A percentile compares a stretch with the other conserved stretches of the same genome.
phyloP scores from a whole-genome alignment of 2,888 invertebrate species.

The Pyrocoelia pectoralis region DNA sequence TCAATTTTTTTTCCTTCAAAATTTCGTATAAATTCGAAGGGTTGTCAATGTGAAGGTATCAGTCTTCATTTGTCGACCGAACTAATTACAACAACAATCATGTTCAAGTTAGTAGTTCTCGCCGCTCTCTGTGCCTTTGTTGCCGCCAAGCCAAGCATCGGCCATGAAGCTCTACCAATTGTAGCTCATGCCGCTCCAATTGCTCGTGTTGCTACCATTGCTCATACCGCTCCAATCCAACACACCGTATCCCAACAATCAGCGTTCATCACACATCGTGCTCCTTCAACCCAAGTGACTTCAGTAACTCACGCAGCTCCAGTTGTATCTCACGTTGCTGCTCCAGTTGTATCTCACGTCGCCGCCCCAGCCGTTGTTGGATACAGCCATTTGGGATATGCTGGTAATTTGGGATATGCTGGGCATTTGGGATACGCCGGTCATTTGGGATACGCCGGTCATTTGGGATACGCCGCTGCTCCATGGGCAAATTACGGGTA shows the following conservation, averaged over 20 bases:
- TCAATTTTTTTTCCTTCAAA: no score
- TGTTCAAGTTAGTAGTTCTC: conserved; percentile 58
- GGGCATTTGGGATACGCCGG: conserved; percentile 5
- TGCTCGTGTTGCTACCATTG: conserved; percentile 9
- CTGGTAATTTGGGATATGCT: background rate
- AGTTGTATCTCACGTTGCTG: background rate
- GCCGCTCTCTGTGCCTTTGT: conserved; percentile 66
- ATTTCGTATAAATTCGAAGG: background rate
- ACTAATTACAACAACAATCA: conserved; percentile 37
- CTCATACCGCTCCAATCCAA: background rate
- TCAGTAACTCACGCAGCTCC: background rate
- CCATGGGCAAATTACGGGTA: background rate
- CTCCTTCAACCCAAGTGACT: background rate
- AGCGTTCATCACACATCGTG: background rate
- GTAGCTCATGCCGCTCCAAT: conserved; percentile 17
- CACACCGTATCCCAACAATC: no score
- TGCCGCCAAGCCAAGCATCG: conserved; percentile 16
- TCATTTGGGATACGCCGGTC: background rate
- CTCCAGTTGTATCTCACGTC: no score
- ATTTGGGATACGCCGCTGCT: conserved; percentile 1
- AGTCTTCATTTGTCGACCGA: conserved; percentile 24
- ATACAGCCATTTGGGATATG: conserved; percentile 1
- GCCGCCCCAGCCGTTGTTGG: background rate
- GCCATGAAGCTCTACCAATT: conserved; percentile 15
- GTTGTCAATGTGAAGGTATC: conserved; percentile 9